Conservation (phyloP, 1,140 invertebrate species). For the Vanessa atalanta region DNA sequence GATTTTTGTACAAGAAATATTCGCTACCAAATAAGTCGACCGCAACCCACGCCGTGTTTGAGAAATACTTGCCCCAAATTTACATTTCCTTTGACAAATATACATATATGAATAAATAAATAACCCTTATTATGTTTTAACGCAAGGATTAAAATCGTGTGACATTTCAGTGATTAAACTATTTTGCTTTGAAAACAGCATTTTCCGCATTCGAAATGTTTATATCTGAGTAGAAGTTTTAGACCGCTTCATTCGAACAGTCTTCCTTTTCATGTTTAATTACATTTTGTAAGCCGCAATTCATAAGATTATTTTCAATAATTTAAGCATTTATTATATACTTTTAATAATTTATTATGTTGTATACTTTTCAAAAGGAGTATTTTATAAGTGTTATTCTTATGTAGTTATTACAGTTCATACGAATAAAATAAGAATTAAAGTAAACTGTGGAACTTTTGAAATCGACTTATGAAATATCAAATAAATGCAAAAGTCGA, state of each 20-base stretch:
- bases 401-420: too few species aligned
- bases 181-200: not conserved
- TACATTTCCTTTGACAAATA: constrained; percentile 26
- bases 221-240: too few species aligned
- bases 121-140: not conserved
- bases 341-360: too few species aligned
- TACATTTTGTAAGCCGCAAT: too few species aligned
- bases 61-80: constrained; percentile 22
- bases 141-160: not conserved
- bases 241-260: too few species aligned
- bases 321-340: too few species aligned
- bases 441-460: not conserved
- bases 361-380: too few species aligned
- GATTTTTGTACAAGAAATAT: constrained; percentile 4
- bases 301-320: too few species aligned
- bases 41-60: constrained; percentile 16
- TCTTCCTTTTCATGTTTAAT: too few species aligned
- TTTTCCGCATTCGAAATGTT: too few species aligned
- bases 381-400: too few species aligned
- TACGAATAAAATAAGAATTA: too few species aligned
- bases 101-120: constrained; percentile 6
- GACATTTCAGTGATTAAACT: not conserved
- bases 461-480: not conserved
- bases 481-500: not conserved
- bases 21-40: constrained; percentile 21